Conservation (phyloP, 2,113 vertebrate genomes). For the human region DNA sequence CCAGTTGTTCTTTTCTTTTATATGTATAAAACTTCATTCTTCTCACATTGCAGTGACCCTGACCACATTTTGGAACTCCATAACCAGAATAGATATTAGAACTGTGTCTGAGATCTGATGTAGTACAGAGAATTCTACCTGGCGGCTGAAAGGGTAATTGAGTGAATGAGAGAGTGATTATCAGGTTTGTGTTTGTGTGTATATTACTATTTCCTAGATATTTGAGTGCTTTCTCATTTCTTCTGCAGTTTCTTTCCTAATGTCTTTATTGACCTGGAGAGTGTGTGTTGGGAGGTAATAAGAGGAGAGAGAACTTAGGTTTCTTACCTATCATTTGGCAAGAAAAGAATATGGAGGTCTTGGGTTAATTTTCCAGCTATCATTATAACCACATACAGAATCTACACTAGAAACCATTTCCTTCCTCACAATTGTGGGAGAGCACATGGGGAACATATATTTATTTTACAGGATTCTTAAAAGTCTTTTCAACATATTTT, state of each 20-base stretch:
- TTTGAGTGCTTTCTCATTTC: conserved; percentile 19
- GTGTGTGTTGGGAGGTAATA: background rate
- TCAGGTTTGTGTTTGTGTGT: background rate
- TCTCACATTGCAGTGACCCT: conserved; percentile 42
- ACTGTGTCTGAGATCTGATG: background rate
- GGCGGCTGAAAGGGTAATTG: background rate
- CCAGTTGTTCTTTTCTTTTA: conserved; percentile 6
- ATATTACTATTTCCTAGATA: background rate
- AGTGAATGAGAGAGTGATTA: background rate
- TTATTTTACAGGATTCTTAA: background rate
- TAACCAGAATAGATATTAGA: conserved; percentile 39
- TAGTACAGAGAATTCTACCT: background rate
- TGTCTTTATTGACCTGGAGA: background rate
- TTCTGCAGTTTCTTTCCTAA: background rate
- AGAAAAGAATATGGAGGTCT: background rate
- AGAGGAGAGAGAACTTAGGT: background rate
- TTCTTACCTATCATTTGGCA: background rate
- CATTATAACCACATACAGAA: background rate
- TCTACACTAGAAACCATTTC: background rate
- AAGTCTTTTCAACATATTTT: background rate
- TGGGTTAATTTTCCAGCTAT: background rate
- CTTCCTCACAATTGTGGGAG: background rate
- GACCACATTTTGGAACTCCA: conserved; percentile 20
- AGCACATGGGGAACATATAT: background rate
- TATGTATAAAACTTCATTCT: conserved; percentile 26